Percentiles rank a stretch among this genome's conserved stretches.
These are phyloP conservation scores for Odontothrips loti DNA, from an alignment of 2,888 invertebrate genomes.

Conservation along the genomic window DNA sequence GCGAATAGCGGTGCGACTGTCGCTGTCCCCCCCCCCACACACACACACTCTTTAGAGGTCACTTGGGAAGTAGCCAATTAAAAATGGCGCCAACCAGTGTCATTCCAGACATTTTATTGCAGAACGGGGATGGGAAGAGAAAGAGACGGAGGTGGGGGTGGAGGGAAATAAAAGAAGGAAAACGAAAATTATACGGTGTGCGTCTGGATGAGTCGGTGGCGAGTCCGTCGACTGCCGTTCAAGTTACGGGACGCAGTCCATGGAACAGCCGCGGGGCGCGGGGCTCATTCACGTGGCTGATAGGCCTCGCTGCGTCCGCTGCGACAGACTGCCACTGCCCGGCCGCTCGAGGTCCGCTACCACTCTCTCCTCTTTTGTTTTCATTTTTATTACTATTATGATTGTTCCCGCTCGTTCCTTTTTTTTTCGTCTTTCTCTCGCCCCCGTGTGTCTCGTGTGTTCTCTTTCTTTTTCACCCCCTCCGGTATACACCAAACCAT, in stretches of 20 bases:
- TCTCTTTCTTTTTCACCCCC: too few relatives aligned
- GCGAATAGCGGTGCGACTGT: neutral
- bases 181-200: neutral
- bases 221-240: too few relatives aligned
- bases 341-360: neutral
- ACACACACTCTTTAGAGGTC: constrained; percentile 1
- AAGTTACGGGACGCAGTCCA: too few relatives aligned
- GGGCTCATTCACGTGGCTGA: too few relatives aligned
- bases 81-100: constrained; percentile 22
- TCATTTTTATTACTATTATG: neutral
- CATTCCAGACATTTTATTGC: constrained; percentile 13
- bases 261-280: too few relatives aligned
- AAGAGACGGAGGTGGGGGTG: neutral
- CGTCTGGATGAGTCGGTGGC: too few relatives aligned
- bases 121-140: neutral
- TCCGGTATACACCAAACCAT: neutral
- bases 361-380: neutral
- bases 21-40: neutral
- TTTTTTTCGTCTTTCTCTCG: neutral
- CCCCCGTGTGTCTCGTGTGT: neutral
- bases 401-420: neutral
- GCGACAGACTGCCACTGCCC: neutral
- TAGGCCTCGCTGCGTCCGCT: too few relatives aligned
- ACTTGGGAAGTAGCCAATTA: constrained; percentile 24
- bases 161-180: neutral